Base-by-base conservation (phyloP, 2,888 invertebrate species). In the Melangyna quadrimaculata region DNA sequence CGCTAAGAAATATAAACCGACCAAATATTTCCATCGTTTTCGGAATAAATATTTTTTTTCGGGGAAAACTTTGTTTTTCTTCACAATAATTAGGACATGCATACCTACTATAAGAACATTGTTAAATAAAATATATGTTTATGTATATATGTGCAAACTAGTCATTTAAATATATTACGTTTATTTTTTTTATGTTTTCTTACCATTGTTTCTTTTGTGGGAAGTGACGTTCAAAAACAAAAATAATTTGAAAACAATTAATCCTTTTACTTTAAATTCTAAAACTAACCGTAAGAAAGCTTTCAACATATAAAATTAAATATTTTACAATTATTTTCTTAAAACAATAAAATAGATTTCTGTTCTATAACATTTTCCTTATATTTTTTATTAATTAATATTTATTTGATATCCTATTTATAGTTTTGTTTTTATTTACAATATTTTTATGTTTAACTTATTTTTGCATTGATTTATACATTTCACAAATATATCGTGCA, bases 401-500 rank as follows among this genome's bases (percentile, higher is more conserved):
- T 40, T 24, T 51, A 27, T 37, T 40, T 19, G 3, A 3, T 32
- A n/a, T 10, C 8, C n/a, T 19, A 59, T 35, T 59, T 35, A n/a
- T n/a, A 19, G 5, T 53, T 69, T 53, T 69, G 0, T 10, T 40
- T 27, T 53, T 53, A 53, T 35, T 53, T 70, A 37, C 32, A n/a
- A n/a, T n/a, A 59, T 12, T 48, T 27, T 59, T 10, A 19, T 27
- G 3, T 27, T 55, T 48, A 53, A 53, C 45, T 81, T 22, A 7
- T 29, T 2, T 55, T 67, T 75, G 51, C 71, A 71, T 71, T 57
- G 43, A 40, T 72, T 71, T 71, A 67, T 73, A 57, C 70, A 67
- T 67, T 71, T 48, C 70, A 71, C 67, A 35, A 12, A 37, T 51
- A 74, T 69, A 63, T 40, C 57, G 51, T 87, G 67, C 73, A 77